Conservation (phyloP, 2,888 invertebrate genomes). For the Neocrepidodera transversa region DNA sequence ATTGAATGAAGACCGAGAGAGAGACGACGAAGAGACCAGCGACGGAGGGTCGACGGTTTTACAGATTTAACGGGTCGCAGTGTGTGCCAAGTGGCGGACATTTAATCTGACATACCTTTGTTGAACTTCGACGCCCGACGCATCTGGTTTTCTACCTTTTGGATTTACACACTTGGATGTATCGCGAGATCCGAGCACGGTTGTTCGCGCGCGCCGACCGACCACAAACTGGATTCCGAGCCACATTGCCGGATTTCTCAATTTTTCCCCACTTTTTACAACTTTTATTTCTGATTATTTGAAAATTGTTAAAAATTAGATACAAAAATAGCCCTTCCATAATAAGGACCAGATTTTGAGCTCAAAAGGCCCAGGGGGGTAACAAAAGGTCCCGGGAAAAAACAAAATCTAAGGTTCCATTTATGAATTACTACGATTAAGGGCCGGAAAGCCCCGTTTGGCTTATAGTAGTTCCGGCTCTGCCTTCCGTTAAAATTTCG, state of each 20-base stretch:
- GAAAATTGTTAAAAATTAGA: no score
- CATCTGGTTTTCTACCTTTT: constrained; percentile 58
- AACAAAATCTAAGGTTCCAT: no score
- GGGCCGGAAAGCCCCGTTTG: no score
- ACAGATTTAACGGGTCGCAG: constrained; percentile 5
- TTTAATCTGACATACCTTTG: constrained; percentile 61
- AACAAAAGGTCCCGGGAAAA: no score
- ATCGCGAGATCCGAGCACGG: constrained; percentile 3
- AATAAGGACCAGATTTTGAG: no score
- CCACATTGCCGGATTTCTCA: not conserved
- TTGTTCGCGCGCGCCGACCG: constrained; percentile 18
- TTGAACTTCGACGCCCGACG: constrained; percentile 65
- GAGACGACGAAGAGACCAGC: not conserved
- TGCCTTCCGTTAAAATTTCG: no score
- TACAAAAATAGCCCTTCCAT: no score
- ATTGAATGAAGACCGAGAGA: constrained; percentile 16
- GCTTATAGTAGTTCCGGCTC: no score
- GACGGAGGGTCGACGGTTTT: not conserved
- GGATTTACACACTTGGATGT: constrained; percentile 15
- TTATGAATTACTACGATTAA: no score
- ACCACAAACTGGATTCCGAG: constrained; percentile 6
- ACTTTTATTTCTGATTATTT: no score
- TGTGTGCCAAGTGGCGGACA: constrained; percentile 3
- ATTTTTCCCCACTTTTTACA: not conserved
- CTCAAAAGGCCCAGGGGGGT: no score